Base-by-base conservation (phyloP, 2,797 vertebrate species). In the Halcyon chelicuti region DNA sequence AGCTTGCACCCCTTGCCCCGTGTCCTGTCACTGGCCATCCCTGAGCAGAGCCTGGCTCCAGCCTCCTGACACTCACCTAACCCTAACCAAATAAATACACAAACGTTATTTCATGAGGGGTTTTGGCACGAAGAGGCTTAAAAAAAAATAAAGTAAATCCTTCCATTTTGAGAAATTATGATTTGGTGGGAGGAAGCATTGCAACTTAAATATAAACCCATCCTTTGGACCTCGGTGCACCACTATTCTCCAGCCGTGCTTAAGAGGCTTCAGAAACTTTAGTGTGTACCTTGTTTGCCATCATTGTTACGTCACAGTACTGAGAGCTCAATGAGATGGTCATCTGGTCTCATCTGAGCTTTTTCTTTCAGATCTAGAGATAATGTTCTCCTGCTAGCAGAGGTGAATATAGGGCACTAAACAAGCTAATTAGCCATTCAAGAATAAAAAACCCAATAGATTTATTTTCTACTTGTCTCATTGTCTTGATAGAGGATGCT, bases 351-450 rank as follows among this genome's bases (percentile, higher is more conserved):
- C 54, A 39, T 2, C 29, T 70, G 57, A 51, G 47, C 46, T 47
- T 40, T 42, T 42, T 40, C 65, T 71, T 65, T 61, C 35, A 35
- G 33, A n/a, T 23, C 28, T 42, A 39, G 4, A 52, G 55, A 16
- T 23, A 40, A 23, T 14, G 29, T 20, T 66, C 46, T 78, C 15
- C 54, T 54, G 44, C 57, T 66, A 52, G 70, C 23, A 39, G 65
- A 87, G 31, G 49, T 65, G 44, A 63, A 68, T 16, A 52, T 5
- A 47, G 75, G 46, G 8, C 84, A 74, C 61, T 66, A 66, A 81
- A 61, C 11, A 88, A 52, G 33, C 13, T 79, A 67, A 71, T 88
- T 78, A 79, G 52, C 54, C n/a, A n/a, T 79, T 75, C 79, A 75
- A 71, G 49, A 73, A 68, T 51, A 4, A 26, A 82, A 23, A 33